Evolutionary conservation across 2,797 vertebrate species (phyloP).

Genomic region (Simalia tracyae): DNA sequence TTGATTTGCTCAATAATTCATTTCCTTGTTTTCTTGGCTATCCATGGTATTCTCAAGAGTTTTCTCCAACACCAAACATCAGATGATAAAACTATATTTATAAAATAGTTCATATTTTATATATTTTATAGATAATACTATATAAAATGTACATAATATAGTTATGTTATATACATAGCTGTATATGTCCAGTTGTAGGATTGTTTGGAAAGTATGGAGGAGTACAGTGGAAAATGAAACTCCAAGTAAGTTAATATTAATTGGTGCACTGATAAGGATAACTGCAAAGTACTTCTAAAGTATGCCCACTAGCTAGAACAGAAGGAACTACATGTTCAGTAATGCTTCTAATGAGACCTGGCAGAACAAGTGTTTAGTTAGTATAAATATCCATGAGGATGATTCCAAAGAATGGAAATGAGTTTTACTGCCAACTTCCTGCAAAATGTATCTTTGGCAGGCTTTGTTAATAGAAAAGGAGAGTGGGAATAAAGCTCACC

Average conservation of each 20-base stretch:
- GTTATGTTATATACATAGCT: not conserved
- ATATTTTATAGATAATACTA: not conserved
- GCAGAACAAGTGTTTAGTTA: conserved; percentile 13
- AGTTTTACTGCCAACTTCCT: conserved; percentile 14
- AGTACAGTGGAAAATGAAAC: not conserved
- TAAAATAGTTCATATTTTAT: not conserved
- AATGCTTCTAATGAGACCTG: conserved; percentile 7
- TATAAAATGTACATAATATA: not conserved
- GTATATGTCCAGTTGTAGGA: not conserved
- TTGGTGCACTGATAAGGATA: not conserved
- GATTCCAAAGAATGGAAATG: conserved; percentile 15
- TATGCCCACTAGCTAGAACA: not conserved
- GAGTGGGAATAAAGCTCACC: not conserved
- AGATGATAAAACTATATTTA: not conserved
- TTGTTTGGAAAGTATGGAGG: not conserved
- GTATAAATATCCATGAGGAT: conserved; percentile 12
- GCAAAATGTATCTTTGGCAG: conserved; percentile 22
- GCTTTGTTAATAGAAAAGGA: not conserved
- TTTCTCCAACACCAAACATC: not conserved
- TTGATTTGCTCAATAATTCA: not conserved
- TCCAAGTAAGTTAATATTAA: not conserved
- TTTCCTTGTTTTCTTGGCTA: not conserved
- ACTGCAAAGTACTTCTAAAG: not conserved
- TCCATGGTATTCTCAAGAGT: not conserved
- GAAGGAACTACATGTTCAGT: conserved; percentile 7